Percentiles rank a stretch among this genome's conserved stretches.
These are phyloP conservation scores for Cylindroiulus punctatus DNA, from an alignment of 2,888 invertebrate genomes.

Conservation along the genomic window DNA sequence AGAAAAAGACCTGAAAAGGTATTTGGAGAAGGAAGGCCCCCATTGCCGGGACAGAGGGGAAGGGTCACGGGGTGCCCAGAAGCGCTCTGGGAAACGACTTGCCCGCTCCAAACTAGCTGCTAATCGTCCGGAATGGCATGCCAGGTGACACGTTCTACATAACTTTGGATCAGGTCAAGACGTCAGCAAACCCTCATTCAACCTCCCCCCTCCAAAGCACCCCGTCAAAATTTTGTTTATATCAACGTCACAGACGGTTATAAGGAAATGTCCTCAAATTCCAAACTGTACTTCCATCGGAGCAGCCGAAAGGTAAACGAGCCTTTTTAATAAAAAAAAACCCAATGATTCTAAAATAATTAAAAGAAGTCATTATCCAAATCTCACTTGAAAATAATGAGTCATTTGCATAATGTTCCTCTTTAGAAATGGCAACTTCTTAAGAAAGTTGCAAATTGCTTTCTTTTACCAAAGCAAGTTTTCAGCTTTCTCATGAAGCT, in stretches of 20 bases:
- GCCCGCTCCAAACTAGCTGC: slow-evolving; percentile 17
- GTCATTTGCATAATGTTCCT: too few species aligned
- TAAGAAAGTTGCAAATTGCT: too few species aligned
- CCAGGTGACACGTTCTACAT: slow-evolving; percentile 31
- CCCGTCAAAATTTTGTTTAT: background rate
- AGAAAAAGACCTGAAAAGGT: slow-evolving; percentile 35
- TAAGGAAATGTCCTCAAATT: background rate
- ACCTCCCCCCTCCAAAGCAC: background rate
- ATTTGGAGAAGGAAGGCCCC: slow-evolving; percentile 27
- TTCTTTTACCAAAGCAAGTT: too few species aligned
- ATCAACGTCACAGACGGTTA: background rate
- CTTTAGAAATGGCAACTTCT: too few species aligned
- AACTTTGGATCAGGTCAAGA: slow-evolving; percentile 38
- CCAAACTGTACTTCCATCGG: background rate
- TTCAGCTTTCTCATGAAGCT: too few species aligned
- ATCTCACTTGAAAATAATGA: too few species aligned
- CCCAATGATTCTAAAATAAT: too few species aligned
- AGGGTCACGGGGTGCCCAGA: slow-evolving; percentile 45
- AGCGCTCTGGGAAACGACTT: background rate
- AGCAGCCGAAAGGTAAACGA: too few species aligned
- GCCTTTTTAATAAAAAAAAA: too few species aligned
- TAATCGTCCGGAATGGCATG: background rate
- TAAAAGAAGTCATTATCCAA: too few species aligned
- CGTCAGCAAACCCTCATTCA: background rate
- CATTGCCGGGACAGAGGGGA: slow-evolving; percentile 33